Evolutionary conservation across 2,888 invertebrate genomes (phyloP).

Genomic region (Athripsodes cinereus): DNA sequence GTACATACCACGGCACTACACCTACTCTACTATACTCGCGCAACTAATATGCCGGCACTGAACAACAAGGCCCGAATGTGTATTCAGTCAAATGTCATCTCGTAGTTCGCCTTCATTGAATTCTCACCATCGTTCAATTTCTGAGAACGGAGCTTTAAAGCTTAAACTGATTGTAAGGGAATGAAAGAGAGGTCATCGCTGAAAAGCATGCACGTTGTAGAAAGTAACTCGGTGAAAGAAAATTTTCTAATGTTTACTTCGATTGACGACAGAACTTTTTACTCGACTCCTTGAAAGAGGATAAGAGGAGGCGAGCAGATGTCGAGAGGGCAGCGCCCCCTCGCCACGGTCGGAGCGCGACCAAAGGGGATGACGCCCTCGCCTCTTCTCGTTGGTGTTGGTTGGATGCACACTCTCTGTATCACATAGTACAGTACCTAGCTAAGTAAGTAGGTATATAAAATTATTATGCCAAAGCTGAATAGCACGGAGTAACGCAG

Average conservation of each 20-base stretch:
- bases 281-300: not conserved
- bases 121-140: not conserved
- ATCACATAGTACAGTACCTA: no score
- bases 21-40: not conserved
- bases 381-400: not conserved
- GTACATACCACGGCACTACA: not conserved
- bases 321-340: constrained; percentile 13
- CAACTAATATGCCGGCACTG: not conserved
- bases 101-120: not conserved
- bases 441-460: no score
- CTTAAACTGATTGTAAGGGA: not conserved
- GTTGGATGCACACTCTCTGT: not conserved
- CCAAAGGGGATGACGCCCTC: constrained; percentile 14
- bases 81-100: not conserved
- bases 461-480: no score
- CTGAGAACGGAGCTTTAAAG: not conserved
- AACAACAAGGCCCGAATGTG: not conserved
- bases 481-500: not conserved
- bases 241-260: no score
- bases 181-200: not conserved
- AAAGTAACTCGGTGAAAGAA: no score
- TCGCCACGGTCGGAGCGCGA: constrained; percentile 2
- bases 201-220: not conserved
- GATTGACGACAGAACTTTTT: no score
- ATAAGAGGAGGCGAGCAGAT: constrained; percentile 3